Percentiles rank a stretch among this genome's conserved stretches.
phyloP scores from a whole-genome alignment of 1,140 invertebrate genomes.

The Paralvinella palmiformis region DNA sequence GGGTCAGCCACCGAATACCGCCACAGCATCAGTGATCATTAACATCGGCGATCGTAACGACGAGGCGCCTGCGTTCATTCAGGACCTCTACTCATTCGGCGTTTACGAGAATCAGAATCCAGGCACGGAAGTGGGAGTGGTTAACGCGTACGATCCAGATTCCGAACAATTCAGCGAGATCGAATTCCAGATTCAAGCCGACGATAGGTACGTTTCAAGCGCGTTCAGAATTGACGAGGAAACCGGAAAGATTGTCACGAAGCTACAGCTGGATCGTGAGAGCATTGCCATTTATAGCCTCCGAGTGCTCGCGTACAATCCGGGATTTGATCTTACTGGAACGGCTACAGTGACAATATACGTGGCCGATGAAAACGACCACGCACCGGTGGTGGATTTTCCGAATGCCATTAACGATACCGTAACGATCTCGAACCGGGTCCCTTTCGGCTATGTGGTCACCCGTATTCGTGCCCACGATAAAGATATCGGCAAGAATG shows the following conservation, averaged over 20 bases:
- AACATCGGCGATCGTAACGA: slow-evolving; percentile 91
- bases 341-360: slow-evolving; percentile 26
- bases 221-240: slow-evolving; percentile 83
- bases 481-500: slow-evolving; percentile 13
- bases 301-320: slow-evolving; percentile 59
- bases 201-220: slow-evolving; percentile 67
- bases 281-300: slow-evolving; percentile 82
- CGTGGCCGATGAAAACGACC: slow-evolving; percentile 82
- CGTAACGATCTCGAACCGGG: background rate
- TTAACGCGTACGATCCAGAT: background rate
- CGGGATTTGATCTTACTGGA: too few relatives aligned
- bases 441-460: background rate
- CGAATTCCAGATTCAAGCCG: slow-evolving; percentile 47
- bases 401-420: slow-evolving; percentile 9
- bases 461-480: slow-evolving; percentile 9
- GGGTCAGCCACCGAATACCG: slow-evolving; percentile 60
- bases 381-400: slow-evolving; percentile 71
- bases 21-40: slow-evolving; percentile 68
- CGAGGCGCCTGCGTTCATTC: slow-evolving; percentile 84
- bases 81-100: slow-evolving; percentile 59
- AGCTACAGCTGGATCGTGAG: slow-evolving; percentile 60
- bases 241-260: slow-evolving; percentile 71
- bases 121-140: background rate
- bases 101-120: background rate
- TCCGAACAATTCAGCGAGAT: background rate